These are phyloP conservation scores for Spinus pinus DNA, from an alignment of 2,797 vertebrate species.

Conservation along the genomic window DNA sequence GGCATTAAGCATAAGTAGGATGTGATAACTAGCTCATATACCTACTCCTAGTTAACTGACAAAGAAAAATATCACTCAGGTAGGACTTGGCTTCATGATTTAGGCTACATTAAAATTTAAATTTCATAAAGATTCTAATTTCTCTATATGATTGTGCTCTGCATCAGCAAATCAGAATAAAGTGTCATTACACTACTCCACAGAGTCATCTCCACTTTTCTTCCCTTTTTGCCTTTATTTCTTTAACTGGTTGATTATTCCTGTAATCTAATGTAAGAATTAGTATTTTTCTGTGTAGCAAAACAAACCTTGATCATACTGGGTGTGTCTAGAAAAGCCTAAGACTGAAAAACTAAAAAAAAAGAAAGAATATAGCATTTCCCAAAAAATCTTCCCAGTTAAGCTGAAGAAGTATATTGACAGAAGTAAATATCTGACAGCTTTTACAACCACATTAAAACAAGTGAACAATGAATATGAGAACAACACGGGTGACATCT, in stretches of 20 bases:
- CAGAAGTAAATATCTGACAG: not conserved
- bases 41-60: not conserved
- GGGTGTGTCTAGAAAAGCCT: not conserved
- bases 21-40: not conserved
- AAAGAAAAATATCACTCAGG: not conserved
- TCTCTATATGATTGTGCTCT: not conserved
- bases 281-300: not conserved
- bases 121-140: not conserved
- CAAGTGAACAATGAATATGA: not conserved
- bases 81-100: not conserved
- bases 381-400: not conserved
- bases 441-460: not conserved
- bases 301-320: not conserved
- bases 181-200: not conserved
- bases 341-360: not conserved
- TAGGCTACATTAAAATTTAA: not conserved
- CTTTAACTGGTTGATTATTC: not conserved
- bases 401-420: not conserved
- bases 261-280: not conserved
- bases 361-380: not conserved
- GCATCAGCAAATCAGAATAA: not conserved
- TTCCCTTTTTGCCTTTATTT: slow-evolving; percentile 1
- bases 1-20: not conserved
- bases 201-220: not conserved
- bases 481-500: not conserved